Evolutionary conservation across 2,797 vertebrate species (phyloP).

Genomic region (Centropyge bicolor): DNA sequence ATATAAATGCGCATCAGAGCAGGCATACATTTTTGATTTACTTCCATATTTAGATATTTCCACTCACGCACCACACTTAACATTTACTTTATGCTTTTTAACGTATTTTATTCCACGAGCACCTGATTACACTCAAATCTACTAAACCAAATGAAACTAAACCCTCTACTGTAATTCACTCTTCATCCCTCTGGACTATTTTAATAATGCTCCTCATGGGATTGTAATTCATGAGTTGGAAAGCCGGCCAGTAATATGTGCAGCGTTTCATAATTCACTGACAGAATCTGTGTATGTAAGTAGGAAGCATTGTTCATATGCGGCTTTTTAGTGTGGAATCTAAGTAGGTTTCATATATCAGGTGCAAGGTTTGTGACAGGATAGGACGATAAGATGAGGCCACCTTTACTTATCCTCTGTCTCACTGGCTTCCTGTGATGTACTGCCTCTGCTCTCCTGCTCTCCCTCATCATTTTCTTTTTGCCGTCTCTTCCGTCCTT

Average conservation of each 20-base stretch:
- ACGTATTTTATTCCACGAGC: background rate
- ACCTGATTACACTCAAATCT: background rate
- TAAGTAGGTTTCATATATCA: constrained; percentile 79
- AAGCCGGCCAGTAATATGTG: constrained; percentile 46
- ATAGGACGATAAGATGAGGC: constrained; percentile 78
- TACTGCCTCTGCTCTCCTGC: constrained; percentile 76
- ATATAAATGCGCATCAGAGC: background rate
- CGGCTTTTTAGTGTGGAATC: constrained; percentile 57
- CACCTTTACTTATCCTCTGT: constrained; percentile 80
- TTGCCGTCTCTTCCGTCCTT: constrained; percentile 54
- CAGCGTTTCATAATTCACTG: constrained; percentile 68
- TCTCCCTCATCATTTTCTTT: constrained; percentile 76
- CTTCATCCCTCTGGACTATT: constrained; percentile 29
- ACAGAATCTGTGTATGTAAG: constrained; percentile 67
- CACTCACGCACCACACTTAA: background rate
- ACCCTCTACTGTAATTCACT: constrained; percentile 12
- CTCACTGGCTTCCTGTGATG: constrained; percentile 71
- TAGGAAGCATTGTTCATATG: constrained; percentile 58
- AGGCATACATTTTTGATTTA: background rate
- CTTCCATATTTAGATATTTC: background rate
- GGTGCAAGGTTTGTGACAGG: constrained; percentile 71
- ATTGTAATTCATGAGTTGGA: constrained; percentile 62
- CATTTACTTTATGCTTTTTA: background rate
- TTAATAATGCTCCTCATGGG: constrained; percentile 51
- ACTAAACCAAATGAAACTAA: constrained; percentile 19